Percentiles rank a stretch among this genome's conserved stretches.
These are phyloP conservation scores for Drosophila lacicola DNA, from an alignment of 2,888 invertebrate genomes.

Conservation along the genomic window DNA sequence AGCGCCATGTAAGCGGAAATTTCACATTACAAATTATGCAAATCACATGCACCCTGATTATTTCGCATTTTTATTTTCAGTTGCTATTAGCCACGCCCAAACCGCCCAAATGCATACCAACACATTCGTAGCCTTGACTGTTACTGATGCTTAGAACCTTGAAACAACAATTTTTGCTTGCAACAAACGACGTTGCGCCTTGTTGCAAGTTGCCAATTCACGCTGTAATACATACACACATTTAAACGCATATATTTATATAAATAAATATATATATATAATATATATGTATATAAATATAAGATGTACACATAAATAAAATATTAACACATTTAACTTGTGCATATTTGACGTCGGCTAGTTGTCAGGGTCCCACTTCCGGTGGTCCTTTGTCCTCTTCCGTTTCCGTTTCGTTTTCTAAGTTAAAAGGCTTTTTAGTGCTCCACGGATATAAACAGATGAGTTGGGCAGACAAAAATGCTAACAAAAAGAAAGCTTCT, in stretches of 20 bases:
- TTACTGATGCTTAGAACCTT: neutral
- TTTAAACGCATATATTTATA: neutral
- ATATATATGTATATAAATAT: neutral
- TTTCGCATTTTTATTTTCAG: constrained; percentile 50
- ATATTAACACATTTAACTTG: constrained; percentile 2
- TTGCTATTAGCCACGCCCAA: constrained; percentile 24
- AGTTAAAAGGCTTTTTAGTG: constrained; percentile 14
- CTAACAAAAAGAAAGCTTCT: neutral
- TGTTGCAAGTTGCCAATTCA: neutral
- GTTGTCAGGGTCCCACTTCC: constrained; percentile 17
- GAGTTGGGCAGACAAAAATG: constrained; percentile 6
- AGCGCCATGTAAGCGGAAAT: constrained; percentile 77
- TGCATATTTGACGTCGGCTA: constrained; percentile 19
- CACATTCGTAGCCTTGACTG: constrained; percentile 8
- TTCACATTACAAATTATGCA: constrained; percentile 81
- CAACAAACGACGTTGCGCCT: constrained; percentile 1
- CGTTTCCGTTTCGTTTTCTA: constrained; percentile 12
- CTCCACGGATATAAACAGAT: neutral
- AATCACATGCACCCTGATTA: constrained; percentile 70
- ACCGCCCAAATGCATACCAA: neutral
- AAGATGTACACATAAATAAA: constrained; percentile 1
- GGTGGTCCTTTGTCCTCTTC: constrained; percentile 9
- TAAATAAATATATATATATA: neutral
- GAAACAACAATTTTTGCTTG: neutral
- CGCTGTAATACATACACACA: neutral